Base-by-base conservation (phyloP, 2,113 vertebrate species). In the Hiodon tergisus region DNA sequence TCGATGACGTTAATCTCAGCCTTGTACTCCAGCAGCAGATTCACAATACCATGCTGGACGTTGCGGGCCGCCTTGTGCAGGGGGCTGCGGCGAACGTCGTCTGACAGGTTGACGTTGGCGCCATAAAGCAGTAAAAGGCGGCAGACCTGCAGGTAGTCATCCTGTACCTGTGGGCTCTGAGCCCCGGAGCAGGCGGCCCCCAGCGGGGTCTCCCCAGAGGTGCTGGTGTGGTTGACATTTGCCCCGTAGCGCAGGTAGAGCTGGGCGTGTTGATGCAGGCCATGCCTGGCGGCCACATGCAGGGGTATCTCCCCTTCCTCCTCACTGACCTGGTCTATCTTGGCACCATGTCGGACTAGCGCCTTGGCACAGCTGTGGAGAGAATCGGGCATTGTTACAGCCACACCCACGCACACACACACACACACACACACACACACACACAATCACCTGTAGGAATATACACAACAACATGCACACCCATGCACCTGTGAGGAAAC, bases 51-150 rank as follows among this genome's bases (percentile, higher is more conserved):
- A 0, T 78, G 73, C 5, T 81, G 82, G 72, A 85, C 87, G 0
- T 79, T 90, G 16, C 84, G 76, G 5, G 92, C 89, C 0, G 91
- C 93, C 71, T 88, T 85, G 79, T 92, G 93, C 72, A 93, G 78
- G 0, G 91, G 89, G 54, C 80, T 90, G 72, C 89, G 86, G 4
- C 75, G 76, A 7, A 85, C 84, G 67, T 86, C 83, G 2, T 94
- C 93, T 14, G 66, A 77, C 2, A 84, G 61, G 0, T 91, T 77
- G 0, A 81, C 10, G 0, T 85, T 57, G 0, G 91, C 88, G 0
- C 91, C 85, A 0, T 83, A 74, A 63, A 47, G 17, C 0, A 82
- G 79, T 31, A 93, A 85, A 51, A 91, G 81, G 14, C 14, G 74
- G 85, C 91, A 92, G 8, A 93, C 58, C 76, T 80, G 73, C 63